Evolutionary conservation across 2,888 invertebrate species (phyloP), one percentile per base, ranked within the genome.

Genomic region (Apamea monoglypha): DNA sequence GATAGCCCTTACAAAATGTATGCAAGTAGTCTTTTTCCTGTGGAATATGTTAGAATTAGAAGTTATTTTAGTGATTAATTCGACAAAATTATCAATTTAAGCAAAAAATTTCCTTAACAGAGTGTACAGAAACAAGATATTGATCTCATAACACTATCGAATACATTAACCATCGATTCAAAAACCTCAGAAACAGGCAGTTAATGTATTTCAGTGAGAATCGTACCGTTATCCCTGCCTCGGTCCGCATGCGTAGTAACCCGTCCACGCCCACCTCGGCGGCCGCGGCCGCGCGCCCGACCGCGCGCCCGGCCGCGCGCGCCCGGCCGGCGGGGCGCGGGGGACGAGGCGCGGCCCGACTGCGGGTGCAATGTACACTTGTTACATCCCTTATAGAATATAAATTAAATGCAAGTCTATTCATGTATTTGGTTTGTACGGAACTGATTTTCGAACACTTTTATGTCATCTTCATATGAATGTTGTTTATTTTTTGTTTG

Each of bases 331-430:
- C 80, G 71, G 36, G 74, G 44, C 29, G 80, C 78, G 0, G 93
- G 92, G 0, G 93, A 92, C 0, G 85, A 75, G 29, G 90, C 91
- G 7, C 92, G 91, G 92, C 93, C 78, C 0, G 74, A 70, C 86
- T 84, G 50, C 44, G 8, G 0, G 0, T 0, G 32, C 53, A 53
- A 40, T 29, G 6, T 12, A 0, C 61, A 29, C 8, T 63, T 63
- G 29, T 8, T 63, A 63, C 8, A 63, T 16, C 14, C n/a, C 59
- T 5, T 14, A 59, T n/a, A 59, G 3, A n/a, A 56, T 4, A n/a
- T 5, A 59, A 5, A n/a, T 59, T 1, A 59, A 59, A n/a, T 14
- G 5, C n/a, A n/a, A 14, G 25, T 56, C 25, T 25, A 56, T 25
- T 56, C 25, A 25, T 56, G 8, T 53, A 25, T 56, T 25, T 53